Evolutionary conservation across 1,140 invertebrate species (phyloP).

Genomic region (Telenomus remus): DNA sequence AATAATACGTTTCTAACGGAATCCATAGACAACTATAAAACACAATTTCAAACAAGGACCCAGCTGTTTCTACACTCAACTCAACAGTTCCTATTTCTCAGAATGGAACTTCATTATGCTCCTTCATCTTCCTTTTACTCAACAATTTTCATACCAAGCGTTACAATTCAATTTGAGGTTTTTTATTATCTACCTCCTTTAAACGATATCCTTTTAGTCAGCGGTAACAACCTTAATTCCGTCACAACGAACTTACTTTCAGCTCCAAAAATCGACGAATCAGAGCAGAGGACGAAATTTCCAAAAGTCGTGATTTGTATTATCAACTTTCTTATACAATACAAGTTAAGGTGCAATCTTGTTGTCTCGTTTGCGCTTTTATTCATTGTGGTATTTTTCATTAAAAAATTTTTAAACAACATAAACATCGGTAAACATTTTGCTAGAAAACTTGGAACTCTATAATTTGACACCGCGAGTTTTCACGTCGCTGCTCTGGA

Average conservation of each 20-base stretch:
- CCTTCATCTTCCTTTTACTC: constrained; percentile 8
- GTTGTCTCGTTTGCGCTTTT: neutral
- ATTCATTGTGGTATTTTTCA: neutral
- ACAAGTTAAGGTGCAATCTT: too few species aligned
- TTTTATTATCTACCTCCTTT: neutral
- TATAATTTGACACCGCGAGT: too few species aligned
- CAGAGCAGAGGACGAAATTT: too few species aligned
- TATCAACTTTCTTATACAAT: too few species aligned
- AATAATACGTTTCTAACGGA: constrained; percentile 16
- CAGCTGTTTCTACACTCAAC: constrained; percentile 6
- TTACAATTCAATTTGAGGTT: neutral
- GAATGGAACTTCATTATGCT: constrained; percentile 20
- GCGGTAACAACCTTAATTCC: neutral
- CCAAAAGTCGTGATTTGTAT: too few species aligned
- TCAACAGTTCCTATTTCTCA: constrained; percentile 17
- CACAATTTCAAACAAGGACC: constrained; percentile 23
- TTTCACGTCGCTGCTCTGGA: too few species aligned
- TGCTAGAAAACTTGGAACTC: neutral
- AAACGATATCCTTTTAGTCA: constrained; percentile 1
- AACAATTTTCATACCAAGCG: neutral
- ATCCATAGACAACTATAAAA: constrained; percentile 12
- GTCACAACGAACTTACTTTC: too few species aligned
- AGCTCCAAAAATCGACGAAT: too few species aligned
- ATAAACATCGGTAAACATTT: neutral
- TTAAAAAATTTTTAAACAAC: neutral